Evolutionary conservation across 2,888 invertebrate species (phyloP).

Genomic region (Noctua janthina): DNA sequence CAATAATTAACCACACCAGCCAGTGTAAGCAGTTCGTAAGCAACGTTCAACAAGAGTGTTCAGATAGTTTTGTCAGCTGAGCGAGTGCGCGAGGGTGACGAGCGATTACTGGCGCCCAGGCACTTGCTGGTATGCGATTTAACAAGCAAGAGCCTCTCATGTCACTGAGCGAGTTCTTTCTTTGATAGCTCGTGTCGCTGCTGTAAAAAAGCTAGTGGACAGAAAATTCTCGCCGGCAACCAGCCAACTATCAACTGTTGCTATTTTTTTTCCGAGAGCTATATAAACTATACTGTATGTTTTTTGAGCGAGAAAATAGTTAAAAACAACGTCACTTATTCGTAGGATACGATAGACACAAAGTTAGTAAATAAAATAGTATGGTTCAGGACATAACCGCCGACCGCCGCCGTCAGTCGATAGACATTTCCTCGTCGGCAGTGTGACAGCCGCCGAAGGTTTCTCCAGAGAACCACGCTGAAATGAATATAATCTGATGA

Average conservation of each 20-base stretch:
- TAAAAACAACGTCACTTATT: too few species aligned
- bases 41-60: background rate
- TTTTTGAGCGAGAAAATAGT: background rate
- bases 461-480: slow-evolving; percentile 14
- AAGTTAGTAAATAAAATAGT: too few species aligned
- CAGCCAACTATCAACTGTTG: background rate
- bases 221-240: background rate
- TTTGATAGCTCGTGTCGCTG: background rate
- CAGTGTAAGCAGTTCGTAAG: background rate
- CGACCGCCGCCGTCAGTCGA: too few species aligned
- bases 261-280: background rate
- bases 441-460: background rate
- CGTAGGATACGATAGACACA: too few species aligned
- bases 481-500: slow-evolving; percentile 54
- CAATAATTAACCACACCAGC: background rate
- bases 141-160: background rate
- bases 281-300: background rate
- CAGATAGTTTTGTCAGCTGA: background rate
- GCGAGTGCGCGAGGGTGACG: background rate
- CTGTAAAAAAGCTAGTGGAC: background rate
- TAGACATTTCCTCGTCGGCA: background rate
- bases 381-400: too few species aligned
- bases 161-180: background rate
- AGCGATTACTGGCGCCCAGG: background rate
- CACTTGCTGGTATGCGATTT: background rate